phyloP scores from a whole-genome alignment of 2,888 invertebrate genomes.

The Eueremaeus valkanovi region DNA sequence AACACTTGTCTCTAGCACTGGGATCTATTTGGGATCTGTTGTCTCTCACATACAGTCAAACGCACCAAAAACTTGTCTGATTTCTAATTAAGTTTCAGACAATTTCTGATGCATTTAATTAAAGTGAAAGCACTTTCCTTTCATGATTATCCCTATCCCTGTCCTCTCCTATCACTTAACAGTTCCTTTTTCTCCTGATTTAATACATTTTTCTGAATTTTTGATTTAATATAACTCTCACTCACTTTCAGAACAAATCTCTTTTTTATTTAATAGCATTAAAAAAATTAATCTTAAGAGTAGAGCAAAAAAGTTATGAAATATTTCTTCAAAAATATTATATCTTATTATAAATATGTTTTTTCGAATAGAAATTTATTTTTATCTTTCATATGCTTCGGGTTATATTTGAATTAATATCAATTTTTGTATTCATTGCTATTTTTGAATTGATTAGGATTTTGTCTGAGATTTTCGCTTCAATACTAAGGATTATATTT shows the following conservation, averaged over 20 bases:
- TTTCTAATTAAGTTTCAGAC: not conserved
- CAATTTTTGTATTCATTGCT: too few species aligned
- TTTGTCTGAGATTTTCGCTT: too few species aligned
- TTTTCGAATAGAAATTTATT: too few species aligned
- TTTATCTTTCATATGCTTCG: too few species aligned
- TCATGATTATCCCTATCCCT: not conserved
- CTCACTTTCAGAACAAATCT: not conserved
- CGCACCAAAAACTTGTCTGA: not conserved
- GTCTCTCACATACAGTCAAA: not conserved
- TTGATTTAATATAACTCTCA: not conserved
- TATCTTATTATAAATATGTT: too few species aligned
- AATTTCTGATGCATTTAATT: not conserved
- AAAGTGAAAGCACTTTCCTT: not conserved
- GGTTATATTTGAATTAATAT: too few species aligned
- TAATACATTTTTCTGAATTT: not conserved
- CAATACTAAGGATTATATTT: too few species aligned
- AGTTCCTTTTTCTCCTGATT: not conserved
- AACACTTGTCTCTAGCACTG: not conserved
- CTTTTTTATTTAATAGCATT: too few species aligned
- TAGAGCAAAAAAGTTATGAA: too few species aligned
- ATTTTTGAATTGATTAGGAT: too few species aligned
- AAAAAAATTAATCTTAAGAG: too few species aligned
- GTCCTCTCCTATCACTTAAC: not conserved
- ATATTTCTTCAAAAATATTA: too few species aligned
- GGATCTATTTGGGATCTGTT: not conserved